Percentiles rank a stretch among this genome's conserved stretches.
Evolutionary conservation across 2,797 vertebrate genomes (phyloP).

Genomic region (Parambassis ranga): DNA sequence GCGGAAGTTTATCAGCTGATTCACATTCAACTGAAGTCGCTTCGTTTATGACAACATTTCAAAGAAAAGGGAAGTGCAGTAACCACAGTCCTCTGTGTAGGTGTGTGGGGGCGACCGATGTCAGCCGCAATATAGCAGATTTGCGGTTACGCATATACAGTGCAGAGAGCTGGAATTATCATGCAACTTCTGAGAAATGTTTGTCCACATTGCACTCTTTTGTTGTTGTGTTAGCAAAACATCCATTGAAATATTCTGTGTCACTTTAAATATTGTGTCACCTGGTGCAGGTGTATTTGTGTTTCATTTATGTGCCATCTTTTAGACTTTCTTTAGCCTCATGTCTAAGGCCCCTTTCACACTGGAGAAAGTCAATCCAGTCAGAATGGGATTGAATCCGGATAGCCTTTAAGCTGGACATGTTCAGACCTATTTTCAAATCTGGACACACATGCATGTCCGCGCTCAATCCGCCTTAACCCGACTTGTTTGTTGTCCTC

Average conservation of each 20-base stretch:
- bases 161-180: conserved; percentile 13
- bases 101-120: not conserved
- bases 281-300: too few relatives aligned
- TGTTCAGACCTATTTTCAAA: too few relatives aligned
- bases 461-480: too few relatives aligned
- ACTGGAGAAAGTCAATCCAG: too few relatives aligned
- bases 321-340: too few relatives aligned
- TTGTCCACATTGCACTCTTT: not conserved
- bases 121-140: conserved; percentile 19
- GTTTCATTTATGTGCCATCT: too few relatives aligned
- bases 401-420: too few relatives aligned
- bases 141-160: conserved; percentile 19
- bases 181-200: conserved; percentile 31
- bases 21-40: conserved; percentile 17
- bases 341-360: too few relatives aligned
- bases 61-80: conserved; percentile 55
- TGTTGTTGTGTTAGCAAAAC: not conserved
- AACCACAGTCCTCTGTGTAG: conserved; percentile 20
- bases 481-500: too few relatives aligned
- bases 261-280: not conserved
- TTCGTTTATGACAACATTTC: conserved; percentile 36
- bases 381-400: too few relatives aligned
- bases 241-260: not conserved
- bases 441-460: too few relatives aligned
- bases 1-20: conserved; percentile 56